Evolutionary conservation across 1,140 invertebrate species (phyloP).

Genomic region (Drosophila tropicalis): DNA sequence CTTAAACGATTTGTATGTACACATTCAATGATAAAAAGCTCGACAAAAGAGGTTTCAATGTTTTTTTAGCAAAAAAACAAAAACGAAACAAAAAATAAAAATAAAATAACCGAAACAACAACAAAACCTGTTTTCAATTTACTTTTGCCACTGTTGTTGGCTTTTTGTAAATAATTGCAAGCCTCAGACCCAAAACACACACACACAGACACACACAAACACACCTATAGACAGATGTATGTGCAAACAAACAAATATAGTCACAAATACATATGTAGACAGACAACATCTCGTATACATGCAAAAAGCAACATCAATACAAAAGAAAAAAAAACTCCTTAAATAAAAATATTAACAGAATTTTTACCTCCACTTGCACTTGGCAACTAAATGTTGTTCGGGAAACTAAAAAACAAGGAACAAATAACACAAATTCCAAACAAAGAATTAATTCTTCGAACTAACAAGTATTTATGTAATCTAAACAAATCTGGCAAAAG

Average conservation of each 20-base stretch:
- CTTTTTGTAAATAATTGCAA: constrained; percentile 80
- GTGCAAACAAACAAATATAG: constrained; percentile 34
- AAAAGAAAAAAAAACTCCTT: neutral
- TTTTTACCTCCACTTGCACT: neutral
- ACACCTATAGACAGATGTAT: constrained; percentile 23
- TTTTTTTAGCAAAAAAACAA: constrained; percentile 53
- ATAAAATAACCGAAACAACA: constrained; percentile 8
- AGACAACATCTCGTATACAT: constrained; percentile 14
- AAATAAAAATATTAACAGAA: neutral
- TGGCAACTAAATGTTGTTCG: neutral
- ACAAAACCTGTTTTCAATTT: constrained; percentile 76
- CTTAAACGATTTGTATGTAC: constrained; percentile 24
- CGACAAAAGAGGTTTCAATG: constrained; percentile 79
- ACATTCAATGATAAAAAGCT: constrained; percentile 72
- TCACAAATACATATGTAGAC: constrained; percentile 1
- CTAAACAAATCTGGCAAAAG: no score
- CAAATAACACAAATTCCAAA: no score
- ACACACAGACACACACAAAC: constrained; percentile 30
- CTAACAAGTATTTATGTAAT: no score
- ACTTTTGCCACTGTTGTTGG: constrained; percentile 65
- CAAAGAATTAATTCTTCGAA: no score
- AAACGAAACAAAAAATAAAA: neutral
- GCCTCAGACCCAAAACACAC: constrained; percentile 65
- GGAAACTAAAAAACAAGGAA: no score
- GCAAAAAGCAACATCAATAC: constrained; percentile 17